These are phyloP conservation scores for Sylvicapra grimmia DNA, from an alignment of 2,113 vertebrate species.

Conservation along the genomic window DNA sequence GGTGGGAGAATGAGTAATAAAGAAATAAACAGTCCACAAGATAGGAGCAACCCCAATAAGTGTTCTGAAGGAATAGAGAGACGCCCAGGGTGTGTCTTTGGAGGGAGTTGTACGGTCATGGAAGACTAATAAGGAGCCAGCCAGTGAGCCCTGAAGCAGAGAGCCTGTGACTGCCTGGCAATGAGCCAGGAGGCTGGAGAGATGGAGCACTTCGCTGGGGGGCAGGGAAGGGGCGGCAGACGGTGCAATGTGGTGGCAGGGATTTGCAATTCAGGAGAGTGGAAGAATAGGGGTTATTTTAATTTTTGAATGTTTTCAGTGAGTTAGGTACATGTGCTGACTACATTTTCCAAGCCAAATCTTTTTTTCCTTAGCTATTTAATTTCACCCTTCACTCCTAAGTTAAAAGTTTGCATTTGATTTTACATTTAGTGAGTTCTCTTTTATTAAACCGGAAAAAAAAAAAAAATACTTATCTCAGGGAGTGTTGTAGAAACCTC, in stretches of 20 bases:
- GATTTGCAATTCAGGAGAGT: not conserved
- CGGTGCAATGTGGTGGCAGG: accelerated
- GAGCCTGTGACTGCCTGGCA: not conserved
- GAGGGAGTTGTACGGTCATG: not conserved
- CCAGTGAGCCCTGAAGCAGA: not conserved
- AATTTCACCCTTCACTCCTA: not conserved
- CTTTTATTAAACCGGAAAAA: not conserved
- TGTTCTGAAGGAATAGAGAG: not conserved
- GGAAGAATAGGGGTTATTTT: not conserved
- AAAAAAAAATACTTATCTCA: not conserved
- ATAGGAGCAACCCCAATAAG: not conserved
- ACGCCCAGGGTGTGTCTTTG: not conserved
- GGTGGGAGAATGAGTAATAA: not conserved
- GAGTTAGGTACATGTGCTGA: not conserved
- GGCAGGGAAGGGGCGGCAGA: not conserved
- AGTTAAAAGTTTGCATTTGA: not conserved
- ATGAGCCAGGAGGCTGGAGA: not conserved
- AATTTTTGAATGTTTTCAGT: not conserved
- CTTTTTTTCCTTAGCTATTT: not conserved
- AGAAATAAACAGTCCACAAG: not conserved
- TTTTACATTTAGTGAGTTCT: not conserved
- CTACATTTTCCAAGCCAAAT: not conserved
- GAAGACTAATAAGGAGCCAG: not conserved
- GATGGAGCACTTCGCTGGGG: accelerated
- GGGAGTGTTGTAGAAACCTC: not conserved